Conservation (phyloP, 2,113 vertebrate species). For the Bothrops jararaca region DNA sequence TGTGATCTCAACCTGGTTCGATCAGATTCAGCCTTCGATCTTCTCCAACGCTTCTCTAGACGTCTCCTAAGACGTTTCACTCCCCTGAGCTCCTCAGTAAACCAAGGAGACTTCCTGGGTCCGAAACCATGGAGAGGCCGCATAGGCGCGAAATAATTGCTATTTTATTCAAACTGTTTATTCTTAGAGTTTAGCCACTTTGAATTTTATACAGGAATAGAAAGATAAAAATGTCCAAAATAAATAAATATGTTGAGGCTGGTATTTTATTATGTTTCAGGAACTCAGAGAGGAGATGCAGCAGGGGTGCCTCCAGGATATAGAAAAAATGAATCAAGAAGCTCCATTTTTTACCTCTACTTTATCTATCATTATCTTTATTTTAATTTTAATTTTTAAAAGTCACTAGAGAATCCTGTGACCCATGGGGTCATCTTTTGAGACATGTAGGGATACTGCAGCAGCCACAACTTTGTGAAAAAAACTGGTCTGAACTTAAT, state of each 20-base stretch:
- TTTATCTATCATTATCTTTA: neutral
- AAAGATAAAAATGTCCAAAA: neutral
- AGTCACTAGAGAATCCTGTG: neutral
- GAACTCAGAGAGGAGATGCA: neutral
- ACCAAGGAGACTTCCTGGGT: too few relatives aligned
- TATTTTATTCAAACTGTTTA: neutral
- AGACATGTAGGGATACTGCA: neutral
- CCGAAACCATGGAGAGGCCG: too few relatives aligned
- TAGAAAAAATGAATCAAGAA: neutral
- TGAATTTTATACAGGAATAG: neutral
- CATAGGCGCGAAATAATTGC: too few relatives aligned
- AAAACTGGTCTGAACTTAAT: neutral
- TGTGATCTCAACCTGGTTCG: too few relatives aligned
- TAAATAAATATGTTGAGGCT: neutral
- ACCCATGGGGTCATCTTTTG: neutral
- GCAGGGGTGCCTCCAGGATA: neutral
- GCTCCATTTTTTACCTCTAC: neutral
- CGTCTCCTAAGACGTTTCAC: too few relatives aligned
- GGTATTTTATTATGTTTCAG: neutral
- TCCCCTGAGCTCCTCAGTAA: too few relatives aligned
- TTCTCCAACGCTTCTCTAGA: too few relatives aligned
- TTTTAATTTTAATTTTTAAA: neutral
- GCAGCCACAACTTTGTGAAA: neutral
- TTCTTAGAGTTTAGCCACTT: neutral
- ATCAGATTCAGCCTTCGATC: too few relatives aligned